A percentile compares a stretch with the other conserved stretches of the same genome.
phyloP scores from a whole-genome alignment of 2,888 invertebrate species.

The Acanthoscelides obtectus region DNA sequence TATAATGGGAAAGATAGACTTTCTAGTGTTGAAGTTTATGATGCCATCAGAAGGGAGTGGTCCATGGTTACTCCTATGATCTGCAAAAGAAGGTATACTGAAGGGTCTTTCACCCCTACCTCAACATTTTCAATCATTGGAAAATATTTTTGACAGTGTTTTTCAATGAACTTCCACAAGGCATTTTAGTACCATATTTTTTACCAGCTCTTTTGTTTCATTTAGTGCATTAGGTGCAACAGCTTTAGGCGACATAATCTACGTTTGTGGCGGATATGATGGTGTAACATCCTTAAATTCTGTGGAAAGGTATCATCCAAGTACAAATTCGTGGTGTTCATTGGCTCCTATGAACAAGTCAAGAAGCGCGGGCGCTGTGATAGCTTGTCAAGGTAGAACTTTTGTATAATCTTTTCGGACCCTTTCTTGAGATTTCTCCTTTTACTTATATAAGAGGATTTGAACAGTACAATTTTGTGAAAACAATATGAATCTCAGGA shows the following conservation, averaged over 20 bases:
- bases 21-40: slow-evolving; percentile 80
- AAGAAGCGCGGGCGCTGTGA: slow-evolving; percentile 46
- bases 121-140: no score
- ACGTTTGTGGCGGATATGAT: slow-evolving; percentile 82
- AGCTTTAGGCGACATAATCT: slow-evolving; percentile 71
- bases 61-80: slow-evolving; percentile 74
- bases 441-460: not conserved
- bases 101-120: no score
- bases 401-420: not conserved
- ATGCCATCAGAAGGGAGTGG: slow-evolving; percentile 70
- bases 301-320: slow-evolving; percentile 76
- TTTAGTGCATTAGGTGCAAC: slow-evolving; percentile 75
- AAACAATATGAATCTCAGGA: not conserved
- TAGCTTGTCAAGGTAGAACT: slow-evolving; percentile 42
- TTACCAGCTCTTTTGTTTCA: no score
- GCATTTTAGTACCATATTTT: no score
- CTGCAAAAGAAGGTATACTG: slow-evolving; percentile 65
- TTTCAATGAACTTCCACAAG: no score
- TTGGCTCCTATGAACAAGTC: slow-evolving; percentile 68
- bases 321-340: slow-evolving; percentile 68
- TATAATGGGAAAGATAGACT: slow-evolving; percentile 81
- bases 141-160: no score
- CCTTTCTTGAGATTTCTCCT: no score
- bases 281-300: slow-evolving; percentile 78
- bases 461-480: not conserved